A percentile compares a stretch with the other conserved stretches of the same genome.
phyloP scores from a whole-genome alignment of 1,140 invertebrate genomes.

The Drosophila asahinai region DNA sequence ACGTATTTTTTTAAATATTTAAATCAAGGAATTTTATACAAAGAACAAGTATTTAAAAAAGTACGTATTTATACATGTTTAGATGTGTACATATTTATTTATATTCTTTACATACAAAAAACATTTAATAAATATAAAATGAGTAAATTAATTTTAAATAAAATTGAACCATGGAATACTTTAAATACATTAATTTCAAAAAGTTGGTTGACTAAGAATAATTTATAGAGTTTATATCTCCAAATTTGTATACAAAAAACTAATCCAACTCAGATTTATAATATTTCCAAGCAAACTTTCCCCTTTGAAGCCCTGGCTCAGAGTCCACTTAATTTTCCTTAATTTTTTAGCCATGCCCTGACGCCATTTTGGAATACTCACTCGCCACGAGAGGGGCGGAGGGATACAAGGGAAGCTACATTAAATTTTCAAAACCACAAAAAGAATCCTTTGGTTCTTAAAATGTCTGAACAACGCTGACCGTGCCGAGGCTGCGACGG shows the following conservation, averaged over 20 bases:
- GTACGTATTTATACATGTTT: too few species aligned
- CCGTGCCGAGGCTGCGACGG: constrained; percentile 11
- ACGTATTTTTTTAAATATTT: too few species aligned
- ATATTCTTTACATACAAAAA: too few species aligned
- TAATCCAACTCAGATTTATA: background rate
- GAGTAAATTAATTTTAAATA: too few species aligned
- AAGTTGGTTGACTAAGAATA: background rate
- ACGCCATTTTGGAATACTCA: constrained; percentile 67
- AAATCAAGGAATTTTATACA: too few species aligned
- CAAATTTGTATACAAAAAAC: background rate
- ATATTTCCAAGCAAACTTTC: background rate
- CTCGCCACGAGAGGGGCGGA: background rate
- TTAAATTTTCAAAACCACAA: constrained; percentile 72
- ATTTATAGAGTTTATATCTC: too few species aligned
- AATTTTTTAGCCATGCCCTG: constrained; percentile 24
- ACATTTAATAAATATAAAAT: background rate
- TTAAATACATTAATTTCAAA: background rate
- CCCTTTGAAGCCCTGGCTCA: background rate
- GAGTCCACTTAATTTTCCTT: background rate
- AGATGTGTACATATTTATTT: too few species aligned
- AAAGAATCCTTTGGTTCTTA: constrained; percentile 79
- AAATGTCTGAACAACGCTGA: constrained; percentile 76
- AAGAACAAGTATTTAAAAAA: too few species aligned
- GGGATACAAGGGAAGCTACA: constrained; percentile 32
- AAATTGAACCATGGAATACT: background rate